Evolutionary conservation across 2,113 vertebrate genomes (phyloP).

Genomic region (Xiphophorus hellerii): DNA sequence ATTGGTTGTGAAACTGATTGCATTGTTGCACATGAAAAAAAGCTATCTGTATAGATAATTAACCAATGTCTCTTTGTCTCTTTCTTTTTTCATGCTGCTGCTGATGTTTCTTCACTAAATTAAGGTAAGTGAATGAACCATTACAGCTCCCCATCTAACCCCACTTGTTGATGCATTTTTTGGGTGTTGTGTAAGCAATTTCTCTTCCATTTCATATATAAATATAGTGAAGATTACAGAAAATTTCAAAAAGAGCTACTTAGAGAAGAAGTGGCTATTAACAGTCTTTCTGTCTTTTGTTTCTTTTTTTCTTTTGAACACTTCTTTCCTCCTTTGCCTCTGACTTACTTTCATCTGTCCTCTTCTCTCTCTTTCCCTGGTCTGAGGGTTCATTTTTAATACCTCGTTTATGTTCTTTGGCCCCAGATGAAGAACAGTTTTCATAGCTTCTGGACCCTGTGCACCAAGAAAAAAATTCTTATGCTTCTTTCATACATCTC

Average conservation of each 20-base stretch:
- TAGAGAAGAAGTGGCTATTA: background rate
- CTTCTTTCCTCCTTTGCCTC: background rate
- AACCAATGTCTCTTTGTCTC: constrained; percentile 16
- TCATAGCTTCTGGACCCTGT: constrained; percentile 61
- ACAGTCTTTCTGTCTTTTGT: background rate
- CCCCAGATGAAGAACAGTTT: constrained; percentile 63
- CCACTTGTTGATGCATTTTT: constrained; percentile 5
- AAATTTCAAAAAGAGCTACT: background rate
- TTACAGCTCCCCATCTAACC: background rate
- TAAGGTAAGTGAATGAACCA: constrained; percentile 54
- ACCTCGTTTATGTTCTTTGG: constrained; percentile 61
- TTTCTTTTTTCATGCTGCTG: constrained; percentile 31
- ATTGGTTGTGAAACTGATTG: background rate
- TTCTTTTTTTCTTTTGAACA: background rate
- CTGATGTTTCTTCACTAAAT: constrained; percentile 25
- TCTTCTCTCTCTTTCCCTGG: constrained; percentile 18
- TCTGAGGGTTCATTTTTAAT: constrained; percentile 62
- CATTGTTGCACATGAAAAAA: background rate
- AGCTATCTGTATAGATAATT: constrained; percentile 24
- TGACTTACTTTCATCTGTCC: background rate
- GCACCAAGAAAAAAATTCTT: constrained; percentile 7
- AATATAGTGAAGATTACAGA: too few species aligned
- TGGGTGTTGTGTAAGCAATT: background rate
- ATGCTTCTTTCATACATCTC: constrained; percentile 32
- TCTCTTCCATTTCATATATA: background rate